These are phyloP conservation scores for Spinibarbus caldwelli DNA, from an alignment of 2,797 vertebrate species.

Conservation along the genomic window DNA sequence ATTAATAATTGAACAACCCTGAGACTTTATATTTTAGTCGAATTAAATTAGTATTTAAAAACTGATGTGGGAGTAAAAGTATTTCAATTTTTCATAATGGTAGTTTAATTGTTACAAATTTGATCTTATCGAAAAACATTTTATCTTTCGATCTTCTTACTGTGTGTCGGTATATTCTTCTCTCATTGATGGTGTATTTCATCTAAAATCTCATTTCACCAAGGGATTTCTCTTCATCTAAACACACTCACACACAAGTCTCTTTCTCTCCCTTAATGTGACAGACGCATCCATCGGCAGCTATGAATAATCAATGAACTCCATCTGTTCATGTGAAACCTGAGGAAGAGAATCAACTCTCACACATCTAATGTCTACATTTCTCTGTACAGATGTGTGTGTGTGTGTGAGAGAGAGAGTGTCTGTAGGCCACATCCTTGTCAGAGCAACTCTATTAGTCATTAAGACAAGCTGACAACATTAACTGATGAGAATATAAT, in stretches of 20 bases:
- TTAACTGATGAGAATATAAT: conserved; percentile 33
- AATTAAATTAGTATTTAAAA: not conserved
- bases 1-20: not conserved
- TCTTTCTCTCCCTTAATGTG: conserved; percentile 56
- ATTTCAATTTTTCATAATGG: not conserved
- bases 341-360: conserved; percentile 58
- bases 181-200: conserved; percentile 65
- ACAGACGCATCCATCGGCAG: conserved; percentile 80
- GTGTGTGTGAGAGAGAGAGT: conserved; percentile 32
- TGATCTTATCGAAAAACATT: not conserved
- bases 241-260: conserved; percentile 20
- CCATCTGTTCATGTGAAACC: conserved; percentile 81
- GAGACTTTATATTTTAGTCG: not conserved
- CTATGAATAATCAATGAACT: conserved; percentile 86
- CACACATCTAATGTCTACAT: conserved; percentile 27
- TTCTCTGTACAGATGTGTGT: conserved; percentile 14
- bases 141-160: not conserved
- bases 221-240: conserved; percentile 21
- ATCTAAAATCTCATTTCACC: conserved; percentile 48
- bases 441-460: conserved; percentile 37
- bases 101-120: not conserved
- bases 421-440: conserved; percentile 41
- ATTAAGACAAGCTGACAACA: conserved; percentile 44
- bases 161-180: conserved; percentile 13
- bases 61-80: not conserved